A percentile compares a stretch with the other conserved stretches of the same genome.
Conservation (phyloP, 2,797 vertebrate species). For the Acanthornis magna region DNA sequence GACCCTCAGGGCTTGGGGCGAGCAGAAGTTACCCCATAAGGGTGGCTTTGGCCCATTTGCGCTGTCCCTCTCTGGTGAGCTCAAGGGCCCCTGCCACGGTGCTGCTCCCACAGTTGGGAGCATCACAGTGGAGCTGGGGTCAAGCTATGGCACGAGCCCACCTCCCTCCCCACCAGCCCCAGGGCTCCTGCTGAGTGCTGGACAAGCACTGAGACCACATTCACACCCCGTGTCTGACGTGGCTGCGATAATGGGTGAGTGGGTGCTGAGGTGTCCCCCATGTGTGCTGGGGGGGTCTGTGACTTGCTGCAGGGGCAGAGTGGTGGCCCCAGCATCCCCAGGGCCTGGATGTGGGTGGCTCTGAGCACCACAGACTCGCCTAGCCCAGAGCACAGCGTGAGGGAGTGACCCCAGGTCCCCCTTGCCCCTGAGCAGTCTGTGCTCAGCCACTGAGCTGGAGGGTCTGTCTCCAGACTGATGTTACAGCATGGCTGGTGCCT, state of each 20-base stretch:
- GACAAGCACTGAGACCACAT: accelerated
- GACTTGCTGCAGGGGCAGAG: not conserved
- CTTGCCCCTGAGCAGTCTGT: not conserved
- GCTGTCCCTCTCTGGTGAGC: not conserved
- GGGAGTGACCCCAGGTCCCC: not conserved
- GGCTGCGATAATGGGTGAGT: accelerated
- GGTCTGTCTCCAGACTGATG: not conserved
- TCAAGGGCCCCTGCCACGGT: accelerated
- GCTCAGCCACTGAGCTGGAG: not conserved
- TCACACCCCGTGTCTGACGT: not conserved
- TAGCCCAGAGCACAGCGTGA: accelerated
- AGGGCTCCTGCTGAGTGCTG: not conserved
- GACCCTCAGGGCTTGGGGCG: not conserved
- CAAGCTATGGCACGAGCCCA: accelerated
- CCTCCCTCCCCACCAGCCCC: not conserved
- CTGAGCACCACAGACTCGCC: accelerated
- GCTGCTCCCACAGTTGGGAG: not conserved
- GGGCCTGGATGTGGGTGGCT: not conserved
- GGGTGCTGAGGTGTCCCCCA: not conserved
- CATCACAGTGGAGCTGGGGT: accelerated
- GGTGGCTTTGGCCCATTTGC: not conserved
- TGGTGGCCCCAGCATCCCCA: accelerated
- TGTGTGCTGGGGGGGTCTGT: not conserved
- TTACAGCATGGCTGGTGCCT: not conserved
- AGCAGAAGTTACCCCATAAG: not conserved